Evolutionary conservation across 2,113 vertebrate genomes (phyloP).

Genomic region (Baryphthengus martii): DNA sequence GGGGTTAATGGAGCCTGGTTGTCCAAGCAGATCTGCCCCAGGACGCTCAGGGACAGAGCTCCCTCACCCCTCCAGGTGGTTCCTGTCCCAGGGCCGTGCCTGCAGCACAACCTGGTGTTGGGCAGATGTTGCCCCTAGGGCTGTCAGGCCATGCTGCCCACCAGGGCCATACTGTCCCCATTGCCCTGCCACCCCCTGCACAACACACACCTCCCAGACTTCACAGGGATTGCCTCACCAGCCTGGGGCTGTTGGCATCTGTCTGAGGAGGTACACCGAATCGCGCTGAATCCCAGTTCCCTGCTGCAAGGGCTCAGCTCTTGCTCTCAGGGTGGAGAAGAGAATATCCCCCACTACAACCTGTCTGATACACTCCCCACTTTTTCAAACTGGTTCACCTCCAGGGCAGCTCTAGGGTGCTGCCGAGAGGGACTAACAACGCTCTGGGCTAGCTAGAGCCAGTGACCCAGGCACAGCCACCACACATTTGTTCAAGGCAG

Average conservation of each 20-base stretch:
- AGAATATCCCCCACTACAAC: background rate
- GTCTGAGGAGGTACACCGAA: rapidly evolving
- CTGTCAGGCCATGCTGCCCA: background rate
- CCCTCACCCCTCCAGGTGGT: background rate
- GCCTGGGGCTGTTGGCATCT: background rate
- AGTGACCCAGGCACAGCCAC: background rate
- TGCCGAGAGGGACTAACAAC: background rate
- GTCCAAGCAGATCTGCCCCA: background rate
- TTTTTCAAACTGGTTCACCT: background rate
- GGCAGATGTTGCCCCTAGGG: background rate
- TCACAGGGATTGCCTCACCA: too few species aligned
- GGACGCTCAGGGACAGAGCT: background rate
- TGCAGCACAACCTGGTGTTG: background rate
- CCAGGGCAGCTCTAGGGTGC: background rate
- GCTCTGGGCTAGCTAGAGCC: background rate
- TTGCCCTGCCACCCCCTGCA: background rate
- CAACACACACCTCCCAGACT: background rate
- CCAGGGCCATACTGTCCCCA: rapidly evolving
- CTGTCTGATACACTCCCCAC: background rate
- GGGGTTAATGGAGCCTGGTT: rapidly evolving
- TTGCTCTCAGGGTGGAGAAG: background rate
- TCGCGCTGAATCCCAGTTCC: background rate
- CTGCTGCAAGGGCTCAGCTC: background rate
- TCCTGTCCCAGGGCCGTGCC: background rate
- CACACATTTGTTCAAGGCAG: background rate